Conservation (phyloP, 1,140 invertebrate genomes). For the Nomia melanderi region DNA sequence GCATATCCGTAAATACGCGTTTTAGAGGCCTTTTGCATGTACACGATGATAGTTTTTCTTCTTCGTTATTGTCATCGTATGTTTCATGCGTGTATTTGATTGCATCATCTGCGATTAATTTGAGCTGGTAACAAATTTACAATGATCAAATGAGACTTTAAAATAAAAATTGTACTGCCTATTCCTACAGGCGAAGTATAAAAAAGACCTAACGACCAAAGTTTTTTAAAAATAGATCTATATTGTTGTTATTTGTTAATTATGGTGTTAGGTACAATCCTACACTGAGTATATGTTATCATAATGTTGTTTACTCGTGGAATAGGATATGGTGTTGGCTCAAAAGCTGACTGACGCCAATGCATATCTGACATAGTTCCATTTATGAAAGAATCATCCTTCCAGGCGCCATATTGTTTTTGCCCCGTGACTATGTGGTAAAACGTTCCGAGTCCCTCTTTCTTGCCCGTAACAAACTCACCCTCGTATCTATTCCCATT, state of each 20-base stretch:
- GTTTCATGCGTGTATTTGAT: neutral
- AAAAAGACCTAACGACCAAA: too few relatives aligned
- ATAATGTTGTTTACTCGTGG: conserved; percentile 72
- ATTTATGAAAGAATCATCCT: conserved; percentile 77
- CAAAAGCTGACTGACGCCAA: conserved; percentile 80
- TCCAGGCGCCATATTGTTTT: conserved; percentile 83
- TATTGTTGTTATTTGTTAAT: too few relatives aligned
- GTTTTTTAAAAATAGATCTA: too few relatives aligned
- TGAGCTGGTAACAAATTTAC: conserved; percentile 6
- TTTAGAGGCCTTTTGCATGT: conserved; percentile 4
- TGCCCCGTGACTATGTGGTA: conserved; percentile 84
- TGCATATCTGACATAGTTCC: conserved; percentile 82
- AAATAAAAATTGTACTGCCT: neutral
- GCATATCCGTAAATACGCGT: conserved; percentile 4
- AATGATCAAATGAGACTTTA: neutral
- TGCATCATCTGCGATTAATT: neutral
- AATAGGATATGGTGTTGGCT: conserved; percentile 82
- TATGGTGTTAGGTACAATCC: too few relatives aligned
- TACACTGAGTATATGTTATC: neutral
- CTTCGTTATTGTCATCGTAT: neutral
- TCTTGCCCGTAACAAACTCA: conserved; percentile 81
- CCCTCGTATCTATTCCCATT: conserved; percentile 85
- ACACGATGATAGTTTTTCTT: neutral
- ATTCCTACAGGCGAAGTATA: neutral
- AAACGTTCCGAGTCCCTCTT: conserved; percentile 83